These are phyloP conservation scores for Pogonognathellus flavescens DNA, from an alignment of 1,140 invertebrate genomes.

Conservation along the genomic window DNA sequence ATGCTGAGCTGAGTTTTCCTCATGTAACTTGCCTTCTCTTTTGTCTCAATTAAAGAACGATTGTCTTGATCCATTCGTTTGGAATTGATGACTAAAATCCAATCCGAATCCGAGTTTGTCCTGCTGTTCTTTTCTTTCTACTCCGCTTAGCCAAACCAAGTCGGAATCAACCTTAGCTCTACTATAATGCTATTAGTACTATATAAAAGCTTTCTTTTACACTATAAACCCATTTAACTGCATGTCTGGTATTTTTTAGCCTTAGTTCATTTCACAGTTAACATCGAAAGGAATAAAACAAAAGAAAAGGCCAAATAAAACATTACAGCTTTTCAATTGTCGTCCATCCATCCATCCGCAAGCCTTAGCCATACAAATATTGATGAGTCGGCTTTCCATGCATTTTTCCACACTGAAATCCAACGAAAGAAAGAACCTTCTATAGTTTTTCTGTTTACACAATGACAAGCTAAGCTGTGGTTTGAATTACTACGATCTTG, in stretches of 20 bases:
- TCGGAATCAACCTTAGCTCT: neutral
- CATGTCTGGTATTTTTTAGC: no score
- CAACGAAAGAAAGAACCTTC: neutral
- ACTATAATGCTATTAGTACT: neutral
- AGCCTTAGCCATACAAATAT: no score
- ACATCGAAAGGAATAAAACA: no score
- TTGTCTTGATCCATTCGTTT: conserved; percentile 54
- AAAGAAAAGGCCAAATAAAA: no score
- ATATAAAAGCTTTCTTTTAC: no score
- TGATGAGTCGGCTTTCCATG: neutral
- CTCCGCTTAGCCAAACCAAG: neutral
- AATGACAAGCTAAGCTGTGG: no score
- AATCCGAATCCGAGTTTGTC: conserved; percentile 48
- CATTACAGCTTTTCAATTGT: neutral
- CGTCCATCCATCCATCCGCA: no score
- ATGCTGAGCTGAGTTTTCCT: neutral
- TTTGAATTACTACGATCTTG: no score
- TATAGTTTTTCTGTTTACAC: no score
- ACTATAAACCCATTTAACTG: no score
- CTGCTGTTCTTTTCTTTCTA: conserved; percentile 35
- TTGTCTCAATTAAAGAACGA: conserved; percentile 52
- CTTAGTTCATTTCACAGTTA: no score
- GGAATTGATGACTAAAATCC: conserved; percentile 56
- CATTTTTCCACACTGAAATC: conserved; percentile 10
- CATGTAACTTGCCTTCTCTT: neutral